Conservation (phyloP, 2,888 invertebrate species). For the Drosophila sordidapex region DNA sequence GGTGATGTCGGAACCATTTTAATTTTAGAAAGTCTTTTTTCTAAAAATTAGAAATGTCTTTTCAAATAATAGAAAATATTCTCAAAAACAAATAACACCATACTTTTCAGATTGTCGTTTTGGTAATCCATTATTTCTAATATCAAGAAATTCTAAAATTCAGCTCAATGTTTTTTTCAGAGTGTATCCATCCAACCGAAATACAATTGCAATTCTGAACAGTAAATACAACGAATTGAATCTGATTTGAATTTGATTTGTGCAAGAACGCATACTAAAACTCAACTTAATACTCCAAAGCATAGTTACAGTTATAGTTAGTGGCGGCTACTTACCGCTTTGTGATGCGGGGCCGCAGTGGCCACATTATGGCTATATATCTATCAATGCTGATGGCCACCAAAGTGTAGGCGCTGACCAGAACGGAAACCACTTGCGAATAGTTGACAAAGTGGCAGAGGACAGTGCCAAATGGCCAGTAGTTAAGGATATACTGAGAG, state of each 20-base stretch:
- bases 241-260: not conserved
- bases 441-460: constrained; percentile 94
- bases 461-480: constrained; percentile 94
- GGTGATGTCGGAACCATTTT: not conserved
- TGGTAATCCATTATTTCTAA: not conserved
- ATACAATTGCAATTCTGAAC: not conserved
- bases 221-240: not conserved
- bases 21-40: not conserved
- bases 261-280: not conserved
- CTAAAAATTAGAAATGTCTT: not conserved
- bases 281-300: not conserved
- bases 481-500: constrained; percentile 90
- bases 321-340: constrained; percentile 85
- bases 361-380: constrained; percentile 96
- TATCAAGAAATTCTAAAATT: not conserved
- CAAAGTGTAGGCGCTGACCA: constrained; percentile 95
- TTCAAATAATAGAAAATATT: not conserved
- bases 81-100: not conserved
- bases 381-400: constrained; percentile 96
- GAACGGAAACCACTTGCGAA: constrained; percentile 91
- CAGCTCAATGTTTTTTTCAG: not conserved
- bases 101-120: not conserved
- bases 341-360: constrained; percentile 92
- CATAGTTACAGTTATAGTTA: not conserved
- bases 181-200: not conserved